These are phyloP conservation scores for Hylaeus anthracinus DNA, from an alignment of 1,140 invertebrate species.

Conservation along the genomic window DNA sequence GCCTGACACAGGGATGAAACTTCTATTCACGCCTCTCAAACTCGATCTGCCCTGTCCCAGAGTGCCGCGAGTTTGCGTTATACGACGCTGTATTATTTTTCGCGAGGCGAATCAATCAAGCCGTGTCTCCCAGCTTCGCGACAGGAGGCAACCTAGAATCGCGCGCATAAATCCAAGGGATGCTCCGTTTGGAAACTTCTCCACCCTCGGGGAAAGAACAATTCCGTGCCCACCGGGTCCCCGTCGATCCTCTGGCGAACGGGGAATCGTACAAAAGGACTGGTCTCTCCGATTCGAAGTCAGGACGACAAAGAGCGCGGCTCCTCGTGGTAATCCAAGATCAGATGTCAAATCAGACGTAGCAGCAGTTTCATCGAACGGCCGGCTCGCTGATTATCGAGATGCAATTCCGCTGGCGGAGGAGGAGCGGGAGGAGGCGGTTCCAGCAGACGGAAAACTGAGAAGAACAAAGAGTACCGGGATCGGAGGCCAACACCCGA, in stretches of 20 bases:
- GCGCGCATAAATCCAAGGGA: no score
- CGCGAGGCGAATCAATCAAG: no score
- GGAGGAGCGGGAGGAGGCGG: not conserved
- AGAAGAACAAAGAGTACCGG: slow-evolving; percentile 9
- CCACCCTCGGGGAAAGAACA: not conserved
- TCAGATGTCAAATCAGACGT: slow-evolving; percentile 40
- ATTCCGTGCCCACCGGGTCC: not conserved
- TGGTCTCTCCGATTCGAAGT: not conserved
- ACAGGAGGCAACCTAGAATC: no score
- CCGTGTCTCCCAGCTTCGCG: no score
- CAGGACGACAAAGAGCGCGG: slow-evolving; percentile 10
- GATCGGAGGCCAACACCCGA: not conserved
- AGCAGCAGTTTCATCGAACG: slow-evolving; percentile 20
- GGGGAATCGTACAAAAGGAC: slow-evolving; percentile 3
- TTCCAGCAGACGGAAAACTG: slow-evolving; percentile 25
- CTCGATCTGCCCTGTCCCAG: no score
- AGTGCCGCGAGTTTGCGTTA: no score
- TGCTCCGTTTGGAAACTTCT: no score
- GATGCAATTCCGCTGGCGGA: slow-evolving; percentile 5
- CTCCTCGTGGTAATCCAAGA: slow-evolving; percentile 41
- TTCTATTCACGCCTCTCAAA: no score
- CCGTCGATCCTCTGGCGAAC: not conserved
- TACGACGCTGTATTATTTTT: no score
- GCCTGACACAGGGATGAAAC: no score
- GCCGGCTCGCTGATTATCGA: slow-evolving; percentile 27